Evolutionary conservation across 2,113 vertebrate species (phyloP).

Genomic region (Sapajus apella): DNA sequence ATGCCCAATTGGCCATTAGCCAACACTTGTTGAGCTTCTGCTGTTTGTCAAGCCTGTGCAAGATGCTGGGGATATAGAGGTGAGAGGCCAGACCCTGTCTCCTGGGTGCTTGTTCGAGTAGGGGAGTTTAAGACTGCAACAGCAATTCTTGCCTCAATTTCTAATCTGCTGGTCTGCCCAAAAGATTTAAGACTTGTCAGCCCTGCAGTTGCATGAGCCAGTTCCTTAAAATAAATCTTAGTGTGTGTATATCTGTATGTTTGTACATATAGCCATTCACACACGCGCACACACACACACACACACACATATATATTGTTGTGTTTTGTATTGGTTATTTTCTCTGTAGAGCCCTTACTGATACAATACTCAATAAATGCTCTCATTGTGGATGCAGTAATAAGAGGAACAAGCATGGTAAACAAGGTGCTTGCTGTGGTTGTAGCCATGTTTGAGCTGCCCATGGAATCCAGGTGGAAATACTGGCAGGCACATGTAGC

Average conservation of each 20-base stretch:
- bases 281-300: too few relatives aligned
- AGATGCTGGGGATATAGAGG: not conserved
- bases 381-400: not conserved
- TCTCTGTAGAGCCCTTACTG: not conserved
- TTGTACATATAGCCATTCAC: not conserved
- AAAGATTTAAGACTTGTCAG: not conserved
- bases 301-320: not conserved
- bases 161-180: not conserved
- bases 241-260: not conserved
- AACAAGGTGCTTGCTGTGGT: not conserved
- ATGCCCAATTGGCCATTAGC: not conserved
- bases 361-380: not conserved
- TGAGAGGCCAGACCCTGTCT: not conserved
- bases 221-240: constrained; percentile 13
- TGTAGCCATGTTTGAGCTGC: not conserved
- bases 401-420: not conserved
- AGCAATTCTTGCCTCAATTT: constrained; percentile 7
- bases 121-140: not conserved
- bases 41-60: not conserved
- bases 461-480: not conserved
- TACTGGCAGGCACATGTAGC: not conserved
- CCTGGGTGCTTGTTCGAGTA: not conserved
- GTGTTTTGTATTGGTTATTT: constrained; percentile 10
- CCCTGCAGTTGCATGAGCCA: not conserved
- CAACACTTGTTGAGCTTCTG: not conserved